A percentile compares a stretch with the other conserved stretches of the same genome.
phyloP scores from a whole-genome alignment of 2,113 vertebrate genomes.

The Elephas maximus region DNA sequence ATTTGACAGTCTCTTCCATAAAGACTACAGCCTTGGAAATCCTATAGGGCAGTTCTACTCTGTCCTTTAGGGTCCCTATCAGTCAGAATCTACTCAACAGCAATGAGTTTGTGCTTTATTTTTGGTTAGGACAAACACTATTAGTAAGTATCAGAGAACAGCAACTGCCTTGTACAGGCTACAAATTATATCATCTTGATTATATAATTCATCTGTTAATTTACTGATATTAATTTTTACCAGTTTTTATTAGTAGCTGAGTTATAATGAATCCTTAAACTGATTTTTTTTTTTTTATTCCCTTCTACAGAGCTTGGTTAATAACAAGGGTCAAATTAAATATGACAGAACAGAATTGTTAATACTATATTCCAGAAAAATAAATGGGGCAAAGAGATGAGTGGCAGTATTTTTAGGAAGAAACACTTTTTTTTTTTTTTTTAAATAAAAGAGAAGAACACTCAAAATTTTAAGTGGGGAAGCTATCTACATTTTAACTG shows the following conservation, averaged over 20 bases:
- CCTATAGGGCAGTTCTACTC: neutral
- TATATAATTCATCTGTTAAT: neutral
- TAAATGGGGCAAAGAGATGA: neutral
- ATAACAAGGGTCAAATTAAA: neutral
- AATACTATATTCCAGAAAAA: conserved; percentile 3
- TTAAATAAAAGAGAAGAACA: conserved; percentile 1
- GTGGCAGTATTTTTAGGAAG: neutral
- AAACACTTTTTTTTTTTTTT: conserved; percentile 39
- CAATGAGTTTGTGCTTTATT: neutral
- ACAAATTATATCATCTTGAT: neutral
- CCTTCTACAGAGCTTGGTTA: neutral
- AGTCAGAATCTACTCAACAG: neutral
- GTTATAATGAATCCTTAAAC: neutral
- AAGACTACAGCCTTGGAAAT: neutral
- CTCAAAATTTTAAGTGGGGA: conserved; percentile 51
- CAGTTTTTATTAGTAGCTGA: neutral
- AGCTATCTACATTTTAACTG: neutral
- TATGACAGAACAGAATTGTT: neutral
- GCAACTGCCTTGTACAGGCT: neutral
- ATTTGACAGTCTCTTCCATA: neutral
- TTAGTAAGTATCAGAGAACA: neutral
- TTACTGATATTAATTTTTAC: neutral
- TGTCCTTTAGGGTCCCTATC: neutral
- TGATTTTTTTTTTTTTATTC: neutral
- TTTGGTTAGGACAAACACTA: neutral